Evolutionary conservation across 2,797 vertebrate species (phyloP).

Genomic region (Hemibagrus guttatus): DNA sequence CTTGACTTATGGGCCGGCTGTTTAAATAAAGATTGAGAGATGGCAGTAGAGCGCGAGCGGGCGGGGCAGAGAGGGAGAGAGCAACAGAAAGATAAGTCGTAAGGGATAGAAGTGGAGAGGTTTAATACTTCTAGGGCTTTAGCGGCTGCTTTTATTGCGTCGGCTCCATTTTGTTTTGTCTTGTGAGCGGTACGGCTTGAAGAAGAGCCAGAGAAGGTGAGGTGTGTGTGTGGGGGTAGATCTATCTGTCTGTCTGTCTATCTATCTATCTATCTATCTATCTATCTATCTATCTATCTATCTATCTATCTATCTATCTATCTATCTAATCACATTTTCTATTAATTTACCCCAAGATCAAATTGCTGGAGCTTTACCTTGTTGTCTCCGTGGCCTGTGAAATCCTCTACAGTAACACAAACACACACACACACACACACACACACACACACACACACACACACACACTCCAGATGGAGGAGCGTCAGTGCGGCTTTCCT

Average conservation of each 20-base stretch:
- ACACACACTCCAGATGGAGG: slow-evolving; percentile 52
- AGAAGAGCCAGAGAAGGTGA: not conserved
- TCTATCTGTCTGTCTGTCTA: not conserved
- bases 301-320: not conserved
- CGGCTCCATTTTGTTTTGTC: not conserved
- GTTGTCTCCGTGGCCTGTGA: not conserved
- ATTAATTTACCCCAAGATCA: not conserved
- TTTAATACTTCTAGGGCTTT: slow-evolving; percentile 41
- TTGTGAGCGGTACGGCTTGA: not conserved
- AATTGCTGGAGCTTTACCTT: not conserved
- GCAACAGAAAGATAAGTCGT: slow-evolving; percentile 18
- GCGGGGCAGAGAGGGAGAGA: slow-evolving; percentile 24
- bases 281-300: not conserved
- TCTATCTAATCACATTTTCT: not conserved
- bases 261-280: not conserved
- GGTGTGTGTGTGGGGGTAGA: too few species aligned
- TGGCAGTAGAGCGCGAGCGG: slow-evolving; percentile 33
- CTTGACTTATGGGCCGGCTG: slow-evolving; percentile 53
- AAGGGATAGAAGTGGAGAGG: slow-evolving; percentile 19
- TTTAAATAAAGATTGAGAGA: slow-evolving; percentile 59
- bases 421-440: slow-evolving; percentile 5
- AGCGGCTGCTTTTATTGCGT: not conserved
- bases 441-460: slow-evolving; percentile 8
- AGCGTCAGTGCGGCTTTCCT: slow-evolving; percentile 60
- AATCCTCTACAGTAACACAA: not conserved